Conservation (phyloP, 2,113 vertebrate genomes). For the Bos javanicus region DNA sequence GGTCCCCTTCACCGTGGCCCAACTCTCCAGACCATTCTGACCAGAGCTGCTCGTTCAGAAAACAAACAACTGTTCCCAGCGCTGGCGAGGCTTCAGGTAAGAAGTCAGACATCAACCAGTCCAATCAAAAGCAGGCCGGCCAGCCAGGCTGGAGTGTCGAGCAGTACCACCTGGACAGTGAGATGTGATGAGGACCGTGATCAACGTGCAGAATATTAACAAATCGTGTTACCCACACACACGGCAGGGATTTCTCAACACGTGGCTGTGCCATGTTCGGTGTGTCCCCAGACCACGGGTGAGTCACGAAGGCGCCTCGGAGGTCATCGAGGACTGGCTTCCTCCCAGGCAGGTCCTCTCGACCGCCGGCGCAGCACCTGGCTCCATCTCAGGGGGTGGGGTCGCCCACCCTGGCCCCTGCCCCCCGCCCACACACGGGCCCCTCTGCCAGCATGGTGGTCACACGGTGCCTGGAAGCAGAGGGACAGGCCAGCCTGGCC, state of each 20-base stretch:
- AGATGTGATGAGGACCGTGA: rapidly evolving
- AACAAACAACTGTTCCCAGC: neutral
- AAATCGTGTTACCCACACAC: rapidly evolving
- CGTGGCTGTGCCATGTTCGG: rapidly evolving
- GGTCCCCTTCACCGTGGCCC: neutral
- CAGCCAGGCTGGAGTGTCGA: rapidly evolving
- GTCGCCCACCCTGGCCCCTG: neutral
- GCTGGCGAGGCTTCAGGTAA: neutral
- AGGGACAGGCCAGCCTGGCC: neutral
- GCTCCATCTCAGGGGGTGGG: neutral
- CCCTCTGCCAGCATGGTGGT: rapidly evolving
- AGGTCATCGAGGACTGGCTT: neutral
- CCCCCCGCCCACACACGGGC: rapidly evolving
- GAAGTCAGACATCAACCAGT: neutral
- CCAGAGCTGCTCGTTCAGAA: neutral
- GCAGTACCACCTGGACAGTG: neutral
- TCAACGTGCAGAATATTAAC: rapidly evolving
- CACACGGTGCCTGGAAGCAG: neutral
- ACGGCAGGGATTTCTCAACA: too few species aligned
- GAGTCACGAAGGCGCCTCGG: rapidly evolving
- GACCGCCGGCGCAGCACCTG: rapidly evolving
- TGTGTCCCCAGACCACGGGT: rapidly evolving
- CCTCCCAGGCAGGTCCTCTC: neutral
- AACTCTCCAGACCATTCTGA: too few species aligned
- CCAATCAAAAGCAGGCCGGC: neutral